Percentiles rank a stretch among this genome's conserved stretches.
These are phyloP conservation scores for Coboldia fuscipes DNA, from an alignment of 1,140 invertebrate species.

Conservation along the genomic window DNA sequence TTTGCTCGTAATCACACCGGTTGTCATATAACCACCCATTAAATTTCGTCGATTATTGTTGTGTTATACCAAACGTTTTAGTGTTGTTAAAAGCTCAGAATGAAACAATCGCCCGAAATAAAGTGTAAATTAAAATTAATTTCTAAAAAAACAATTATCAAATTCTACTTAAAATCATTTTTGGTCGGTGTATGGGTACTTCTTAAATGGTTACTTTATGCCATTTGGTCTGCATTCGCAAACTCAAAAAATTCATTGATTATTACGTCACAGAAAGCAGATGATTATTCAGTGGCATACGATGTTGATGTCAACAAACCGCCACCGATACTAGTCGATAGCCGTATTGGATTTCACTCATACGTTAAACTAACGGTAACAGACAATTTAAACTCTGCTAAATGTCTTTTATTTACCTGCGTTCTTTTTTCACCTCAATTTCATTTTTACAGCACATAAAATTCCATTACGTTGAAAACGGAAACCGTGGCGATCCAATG, in stretches of 20 bases:
- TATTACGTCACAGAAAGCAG: not conserved
- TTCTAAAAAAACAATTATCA: not conserved
- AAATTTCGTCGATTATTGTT: too few relatives aligned
- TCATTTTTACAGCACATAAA: conserved; percentile 34
- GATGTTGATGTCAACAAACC: conserved; percentile 37
- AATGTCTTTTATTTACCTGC: not conserved
- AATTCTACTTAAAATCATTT: conserved; percentile 1
- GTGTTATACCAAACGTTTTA: too few relatives aligned
- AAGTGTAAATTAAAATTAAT: not conserved
- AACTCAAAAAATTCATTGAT: not conserved
- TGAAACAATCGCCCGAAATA: too few relatives aligned
- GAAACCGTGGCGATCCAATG: conserved; percentile 30
- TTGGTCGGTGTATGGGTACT: conserved; percentile 2
- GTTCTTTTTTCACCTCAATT: not conserved
- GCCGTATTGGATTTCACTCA: conserved; percentile 33
- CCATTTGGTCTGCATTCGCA: not conserved
- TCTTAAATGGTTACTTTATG: conserved; percentile 1
- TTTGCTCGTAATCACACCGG: too few relatives aligned
- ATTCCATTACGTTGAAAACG: conserved; percentile 54
- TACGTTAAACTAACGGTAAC: conserved; percentile 41
- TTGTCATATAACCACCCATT: too few relatives aligned
- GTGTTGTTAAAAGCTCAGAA: too few relatives aligned
- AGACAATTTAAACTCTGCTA: conserved; percentile 5
- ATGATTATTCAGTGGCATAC: not conserved
- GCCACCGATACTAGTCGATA: conserved; percentile 32